Percentiles rank a stretch among this genome's conserved stretches.
phyloP scores from a whole-genome alignment of 2,797 vertebrate genomes.

The Mormyrops boulengeri region DNA sequence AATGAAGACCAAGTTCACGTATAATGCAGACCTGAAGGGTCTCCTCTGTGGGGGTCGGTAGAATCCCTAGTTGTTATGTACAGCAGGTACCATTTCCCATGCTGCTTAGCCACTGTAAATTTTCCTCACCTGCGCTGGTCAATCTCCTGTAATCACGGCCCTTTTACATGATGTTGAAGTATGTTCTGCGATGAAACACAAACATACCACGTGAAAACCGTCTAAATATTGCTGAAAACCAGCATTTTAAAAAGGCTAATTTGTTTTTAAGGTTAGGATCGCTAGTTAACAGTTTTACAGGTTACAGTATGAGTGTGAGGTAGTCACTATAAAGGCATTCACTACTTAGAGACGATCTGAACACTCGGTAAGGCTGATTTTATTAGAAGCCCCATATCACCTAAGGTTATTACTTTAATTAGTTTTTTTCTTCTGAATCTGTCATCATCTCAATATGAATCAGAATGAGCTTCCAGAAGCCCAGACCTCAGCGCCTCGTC shows the following conservation, averaged over 20 bases:
- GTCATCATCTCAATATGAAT: background rate
- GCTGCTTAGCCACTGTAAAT: background rate
- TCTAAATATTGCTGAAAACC: background rate
- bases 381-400: background rate
- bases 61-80: background rate
- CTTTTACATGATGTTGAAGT: background rate
- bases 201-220: background rate
- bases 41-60: background rate
- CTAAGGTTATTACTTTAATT: background rate
- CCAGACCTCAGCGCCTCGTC: background rate
- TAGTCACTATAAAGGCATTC: background rate
- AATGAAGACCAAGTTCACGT: background rate
- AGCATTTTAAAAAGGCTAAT: background rate
- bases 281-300: background rate
- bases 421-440: background rate
- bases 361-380: background rate
- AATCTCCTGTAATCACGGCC: background rate
- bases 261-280: background rate
- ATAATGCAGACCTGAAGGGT: background rate
- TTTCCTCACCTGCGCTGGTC: background rate
- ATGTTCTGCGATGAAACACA: background rate
- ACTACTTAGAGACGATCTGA: background rate
- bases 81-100: background rate
- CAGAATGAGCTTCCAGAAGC: background rate
- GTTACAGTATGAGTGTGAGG: background rate